Evolutionary conservation across 2,888 invertebrate species (phyloP), one percentile per base, ranked within the genome.

Genomic region (Flabesymbios commensalis): DNA sequence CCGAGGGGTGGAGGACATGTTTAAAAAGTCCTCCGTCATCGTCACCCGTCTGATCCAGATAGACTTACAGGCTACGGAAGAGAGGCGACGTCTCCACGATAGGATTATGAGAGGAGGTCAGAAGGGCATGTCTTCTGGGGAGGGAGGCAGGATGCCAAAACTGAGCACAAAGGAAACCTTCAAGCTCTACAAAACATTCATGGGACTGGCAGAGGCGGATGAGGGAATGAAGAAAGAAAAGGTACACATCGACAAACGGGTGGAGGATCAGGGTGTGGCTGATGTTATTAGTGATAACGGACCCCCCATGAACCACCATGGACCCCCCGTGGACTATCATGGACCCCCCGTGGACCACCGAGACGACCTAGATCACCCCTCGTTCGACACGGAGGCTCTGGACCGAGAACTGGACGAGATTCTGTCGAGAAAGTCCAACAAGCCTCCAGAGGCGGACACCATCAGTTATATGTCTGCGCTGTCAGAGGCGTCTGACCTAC

Each of bases 1-100:
- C 22, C 74, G 78, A 57, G 72, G 75, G 5, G 77, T 77, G 49
- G 76, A 76, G 56, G 78, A 81, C 64, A 75, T 81, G 52, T 81
- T 78, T 76, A 71, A 78, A 51, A 81, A 80, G 67, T 78, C 75
- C 24, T 75, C 78, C 31, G 81, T 80, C 28, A 78, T 80, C 43
- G 80, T 81, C 7, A 80, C 80, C 5, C 59, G 81, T 3, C 71
- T 75, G 22, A 79, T 80, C 47, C 79, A 81, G 64, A 77, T 81
- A n/a, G 80, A 81, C 66, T 68, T 81, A 42, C 65, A 73, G 41
- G 80, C 77, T 24, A 80, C 76, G 10, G 76, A 75, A 32, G 79
- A 79, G 61, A 68, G 80, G 22, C 67, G 77, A 36, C 73, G 75
- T 14, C 67, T 80, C 54, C 78, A 78, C 60, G 69, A 77, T 22